These are phyloP conservation scores for Ostrea denselamellosa DNA, from an alignment of 1,140 invertebrate species.

Conservation along the genomic window DNA sequence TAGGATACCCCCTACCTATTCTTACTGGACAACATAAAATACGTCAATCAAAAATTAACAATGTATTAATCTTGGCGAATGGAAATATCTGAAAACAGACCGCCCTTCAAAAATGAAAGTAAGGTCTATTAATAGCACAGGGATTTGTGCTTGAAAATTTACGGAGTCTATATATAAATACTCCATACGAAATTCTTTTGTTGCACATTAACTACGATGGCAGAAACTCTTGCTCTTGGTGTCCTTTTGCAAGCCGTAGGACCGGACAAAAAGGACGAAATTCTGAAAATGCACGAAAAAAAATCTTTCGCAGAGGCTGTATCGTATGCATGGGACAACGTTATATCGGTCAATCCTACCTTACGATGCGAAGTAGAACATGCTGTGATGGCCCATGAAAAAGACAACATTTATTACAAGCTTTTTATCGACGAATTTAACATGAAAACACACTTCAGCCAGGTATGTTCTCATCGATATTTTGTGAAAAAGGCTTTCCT, in stretches of 20 bases:
- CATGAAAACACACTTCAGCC: constrained; percentile 54
- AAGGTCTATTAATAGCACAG: background rate
- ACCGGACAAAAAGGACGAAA: background rate
- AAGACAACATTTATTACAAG: constrained; percentile 47
- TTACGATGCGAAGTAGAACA: constrained; percentile 13
- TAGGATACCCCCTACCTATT: too few relatives aligned
- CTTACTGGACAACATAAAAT: too few relatives aligned
- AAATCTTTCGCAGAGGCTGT: constrained; percentile 44
- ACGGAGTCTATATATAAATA: background rate
- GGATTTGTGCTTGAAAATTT: constrained; percentile 3
- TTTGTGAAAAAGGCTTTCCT: constrained; percentile 51
- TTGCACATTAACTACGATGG: background rate
- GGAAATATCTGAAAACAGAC: too few relatives aligned
- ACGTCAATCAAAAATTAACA: too few relatives aligned
- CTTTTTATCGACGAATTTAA: constrained; percentile 51
- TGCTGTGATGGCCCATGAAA: background rate
- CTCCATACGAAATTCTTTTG: background rate
- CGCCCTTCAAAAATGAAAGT: too few relatives aligned
- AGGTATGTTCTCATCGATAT: constrained; percentile 49
- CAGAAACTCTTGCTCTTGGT: background rate
- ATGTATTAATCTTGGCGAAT: too few relatives aligned
- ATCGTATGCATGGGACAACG: constrained; percentile 27
- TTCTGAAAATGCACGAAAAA: background rate
- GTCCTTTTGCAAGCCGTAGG: background rate
- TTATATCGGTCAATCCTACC: constrained; percentile 23